Evolutionary conservation across 1,140 invertebrate genomes (phyloP), one percentile per base, ranked within the genome.

Genomic region (Microplitis mediator): DNA sequence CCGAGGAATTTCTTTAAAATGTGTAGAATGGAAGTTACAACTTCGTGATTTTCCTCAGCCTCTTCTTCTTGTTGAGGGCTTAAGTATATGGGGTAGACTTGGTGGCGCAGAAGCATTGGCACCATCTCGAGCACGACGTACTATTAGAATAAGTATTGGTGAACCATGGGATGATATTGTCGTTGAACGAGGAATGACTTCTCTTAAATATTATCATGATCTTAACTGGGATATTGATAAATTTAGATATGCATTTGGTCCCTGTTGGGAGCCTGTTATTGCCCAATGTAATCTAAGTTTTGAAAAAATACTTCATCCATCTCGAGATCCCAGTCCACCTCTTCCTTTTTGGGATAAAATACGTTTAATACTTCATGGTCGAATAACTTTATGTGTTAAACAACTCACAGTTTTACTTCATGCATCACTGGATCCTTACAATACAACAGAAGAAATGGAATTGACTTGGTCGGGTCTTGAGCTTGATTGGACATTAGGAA

Each of bases 391-490:
- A 77, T 93, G 94, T 68, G 93, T 95, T 8, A 91, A 93, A 78
- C 93, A 95, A 79, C 89, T 98, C 74, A 96, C 95, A 2, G 91
- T 98, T 14, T 87, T 97, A 50, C 83, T 99, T 77, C 97, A 99
- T 84, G 97, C 97, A 3, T 98, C 97, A 0, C 88, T 98, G 4
- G 97, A 99, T 89, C 98, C 98, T 0, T 99, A 99, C 82, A 99
- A 99, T 82, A 97, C 95, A 0, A 99, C 98, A 0, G 98, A 99
- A 85, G 95, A 99, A 86, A 98, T 99, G 95, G 98, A 99, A 85
- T 88, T 98, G 16, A 95, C 95, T 0, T 99, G 98, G 97, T 93
- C 91, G 5, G 91, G 96, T 76, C 89, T 98, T 0, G 92, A 94
- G 16, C 92, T 99, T 78, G 96, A 99, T 78, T 99, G 97, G 97